These are phyloP conservation scores for Apodemia duryi DNA, from an alignment of 2,888 invertebrate species.

Conservation along the genomic window DNA sequence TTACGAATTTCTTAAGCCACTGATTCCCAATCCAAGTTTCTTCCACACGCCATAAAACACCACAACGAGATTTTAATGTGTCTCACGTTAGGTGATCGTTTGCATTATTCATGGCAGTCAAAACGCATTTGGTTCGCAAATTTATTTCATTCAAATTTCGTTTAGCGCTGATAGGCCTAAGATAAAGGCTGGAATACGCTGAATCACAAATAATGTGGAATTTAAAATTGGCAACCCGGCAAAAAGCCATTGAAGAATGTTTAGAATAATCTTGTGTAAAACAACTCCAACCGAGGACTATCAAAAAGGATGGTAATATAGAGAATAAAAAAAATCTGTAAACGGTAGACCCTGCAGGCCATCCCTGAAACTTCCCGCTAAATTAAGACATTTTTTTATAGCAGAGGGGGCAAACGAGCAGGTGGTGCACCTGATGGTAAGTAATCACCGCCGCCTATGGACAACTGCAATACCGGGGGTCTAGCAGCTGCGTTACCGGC, in stretches of 20 bases:
- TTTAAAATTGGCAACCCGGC: background rate
- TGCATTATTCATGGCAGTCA: constrained; percentile 58
- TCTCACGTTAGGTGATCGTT: constrained; percentile 43
- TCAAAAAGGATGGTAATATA: too few relatives aligned
- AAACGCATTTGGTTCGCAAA: constrained; percentile 34
- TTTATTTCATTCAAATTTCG: constrained; percentile 27
- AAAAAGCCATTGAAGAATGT: background rate
- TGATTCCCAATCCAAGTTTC: background rate
- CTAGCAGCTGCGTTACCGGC: too few relatives aligned
- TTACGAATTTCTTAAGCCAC: background rate
- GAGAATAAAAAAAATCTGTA: too few relatives aligned
- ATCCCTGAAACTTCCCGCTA: too few relatives aligned
- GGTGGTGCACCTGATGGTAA: too few relatives aligned
- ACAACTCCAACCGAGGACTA: too few relatives aligned
- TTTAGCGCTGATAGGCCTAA: constrained; percentile 1
- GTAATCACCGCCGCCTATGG: too few relatives aligned
- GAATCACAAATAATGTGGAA: background rate
- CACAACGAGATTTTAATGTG: constrained; percentile 22
- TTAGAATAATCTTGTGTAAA: background rate
- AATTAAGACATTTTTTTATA: too few relatives aligned
- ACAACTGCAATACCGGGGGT: too few relatives aligned
- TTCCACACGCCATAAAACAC: constrained; percentile 3
- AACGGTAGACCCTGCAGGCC: too few relatives aligned
- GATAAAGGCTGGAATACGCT: constrained; percentile 1
- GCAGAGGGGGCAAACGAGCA: too few relatives aligned